Evolutionary conservation across 2,797 vertebrate genomes (phyloP).

Genomic region (Caiman crocodilus): DNA sequence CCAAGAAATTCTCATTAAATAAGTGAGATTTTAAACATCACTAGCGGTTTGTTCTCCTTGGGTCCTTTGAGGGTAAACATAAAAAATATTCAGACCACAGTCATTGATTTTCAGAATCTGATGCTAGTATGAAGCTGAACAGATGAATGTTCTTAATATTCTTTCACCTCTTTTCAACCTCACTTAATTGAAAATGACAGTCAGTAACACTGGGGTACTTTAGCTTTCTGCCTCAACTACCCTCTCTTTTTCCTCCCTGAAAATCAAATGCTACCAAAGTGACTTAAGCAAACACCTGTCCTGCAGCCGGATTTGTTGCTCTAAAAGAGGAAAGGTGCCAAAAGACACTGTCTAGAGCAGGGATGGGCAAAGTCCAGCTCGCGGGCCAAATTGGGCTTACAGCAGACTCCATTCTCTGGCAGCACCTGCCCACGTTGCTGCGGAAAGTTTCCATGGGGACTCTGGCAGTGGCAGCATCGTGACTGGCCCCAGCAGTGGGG

Average conservation of each 20-base stretch:
- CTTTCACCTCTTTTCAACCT: slow-evolving; percentile 24
- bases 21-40: slow-evolving; percentile 30
- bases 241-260: slow-evolving; percentile 8
- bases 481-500: no score
- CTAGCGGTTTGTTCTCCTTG: slow-evolving; percentile 43
- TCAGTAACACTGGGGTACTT: background rate
- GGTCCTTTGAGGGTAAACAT: background rate
- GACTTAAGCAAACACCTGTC: background rate
- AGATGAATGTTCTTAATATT: slow-evolving; percentile 39
- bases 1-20: slow-evolving; percentile 28
- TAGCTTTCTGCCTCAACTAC: background rate
- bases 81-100: slow-evolving; percentile 16
- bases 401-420: no score
- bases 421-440: no score
- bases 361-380: background rate
- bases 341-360: background rate
- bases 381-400: background rate
- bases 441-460: no score
- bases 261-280: background rate
- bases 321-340: background rate
- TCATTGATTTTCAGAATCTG: slow-evolving; percentile 16
- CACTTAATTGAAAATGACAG: slow-evolving; percentile 47
- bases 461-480: no score
- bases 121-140: background rate
- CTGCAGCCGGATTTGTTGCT: background rate